Base-by-base conservation (phyloP, 2,888 invertebrate species). In the Agrotis puta region DNA sequence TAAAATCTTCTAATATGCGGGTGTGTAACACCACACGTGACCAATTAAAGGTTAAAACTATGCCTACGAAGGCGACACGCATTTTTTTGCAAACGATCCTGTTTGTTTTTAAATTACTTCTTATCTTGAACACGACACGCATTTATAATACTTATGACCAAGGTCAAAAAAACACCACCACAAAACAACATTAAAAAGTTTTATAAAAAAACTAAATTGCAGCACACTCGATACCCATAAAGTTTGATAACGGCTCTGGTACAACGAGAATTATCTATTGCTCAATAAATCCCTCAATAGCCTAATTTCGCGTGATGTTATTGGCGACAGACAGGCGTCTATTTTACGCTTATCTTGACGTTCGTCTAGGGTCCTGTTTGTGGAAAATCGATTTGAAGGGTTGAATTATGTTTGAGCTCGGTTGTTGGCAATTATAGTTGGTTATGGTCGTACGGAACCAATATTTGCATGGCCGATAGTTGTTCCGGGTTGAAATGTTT, bases 231-330 rank as follows among this genome's bases (percentile, higher is more conserved):
- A 76, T 70, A 81, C 57, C 68, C 71, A 79, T 84, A 79, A 83
- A 85, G 50, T 76, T n/a, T 74, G 74, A 78, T 78, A 85, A 77
- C 71, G 67, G 63, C 73, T n/a, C 78, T 74, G 61, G 58, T 54
- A 24, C 58, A 63, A 64, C 64, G 73, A 68, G 66, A 73, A 84
- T 82, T 81, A 79, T 84, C 81, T 85, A 78, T 83, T 71, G 74
- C 73, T 68, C 79, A 79, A 87, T 87, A 86, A 86, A 87, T 87
- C 74, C 65, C 65, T 82, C 71, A 70, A 71, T 69, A 65, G 74
- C 81, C 56, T 71, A 77, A 78, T 77, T 74, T 70, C 61, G 70
- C 18, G 74, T 63, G 45, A 76, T 74, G 65, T 66, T 72, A 77
- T 67, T 70, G 72, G 70, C 75, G 81, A 54, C 82, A 82, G 78